Base-by-base conservation (phyloP, 2,888 invertebrate genomes). In the Urechis unicinctus region DNA sequence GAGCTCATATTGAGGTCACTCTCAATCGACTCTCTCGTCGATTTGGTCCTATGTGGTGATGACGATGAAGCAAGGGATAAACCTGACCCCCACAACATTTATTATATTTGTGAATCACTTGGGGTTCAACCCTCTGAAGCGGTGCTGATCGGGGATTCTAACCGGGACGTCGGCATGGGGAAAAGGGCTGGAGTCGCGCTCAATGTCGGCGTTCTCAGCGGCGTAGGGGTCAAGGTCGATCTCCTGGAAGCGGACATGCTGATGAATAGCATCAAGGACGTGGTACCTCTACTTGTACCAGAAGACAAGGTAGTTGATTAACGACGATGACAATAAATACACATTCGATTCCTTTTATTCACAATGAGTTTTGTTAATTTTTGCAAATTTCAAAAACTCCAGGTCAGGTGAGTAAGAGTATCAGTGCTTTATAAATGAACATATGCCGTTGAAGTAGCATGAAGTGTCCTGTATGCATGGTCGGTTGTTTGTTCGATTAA, bases 11-110 rank as follows among this genome's bases (percentile, higher is more conserved):
- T 73, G 48, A 60, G 63, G 46, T 56, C 59, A 5, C 51, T 71
- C 3, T 69, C 65, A 2, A 53, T 72, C 17, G 58, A 66, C 43
- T 63, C 71, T 50, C 69, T 69, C 63, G 63, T 79, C 0, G 80
- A 80, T 61, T 70, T 75, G 61, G 68, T 80, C 56, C 74, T 80
- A 2, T 80, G 80, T 64, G 80, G 80, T 0, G 80, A 80, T 63
- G 80, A 80, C 54, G 68, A 68, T 4, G 69, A 69, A 45, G 66
- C 71, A 1, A 50, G 68, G 56, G 73, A 78, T 2, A 79, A 78
- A 60, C 78, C 79, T 1, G 66, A 70, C 50, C 71, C 78, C 1
- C 68, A 73, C 57, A 78, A 78, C 58, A 72, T 74, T 1, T 60
- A 68, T 9, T 60, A 69, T 21, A 74, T 76, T 36, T 75, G 74